These are phyloP conservation scores for Hybognathus amarus DNA, from an alignment of 2,797 vertebrate genomes.

Conservation along the genomic window DNA sequence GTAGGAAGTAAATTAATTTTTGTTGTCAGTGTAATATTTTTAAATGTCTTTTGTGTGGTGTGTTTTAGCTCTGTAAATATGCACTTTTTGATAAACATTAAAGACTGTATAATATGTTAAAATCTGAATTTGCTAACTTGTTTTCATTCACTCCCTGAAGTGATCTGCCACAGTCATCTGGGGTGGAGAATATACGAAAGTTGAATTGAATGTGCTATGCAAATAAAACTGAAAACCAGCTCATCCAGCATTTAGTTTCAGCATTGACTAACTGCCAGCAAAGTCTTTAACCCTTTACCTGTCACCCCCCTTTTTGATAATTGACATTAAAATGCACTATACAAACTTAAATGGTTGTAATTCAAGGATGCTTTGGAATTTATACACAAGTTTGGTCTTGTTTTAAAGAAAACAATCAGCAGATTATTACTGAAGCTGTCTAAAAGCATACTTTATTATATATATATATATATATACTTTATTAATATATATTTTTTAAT, in stretches of 20 bases:
- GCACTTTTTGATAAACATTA: constrained; percentile 31
- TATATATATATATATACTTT: no score
- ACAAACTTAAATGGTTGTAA: no score
- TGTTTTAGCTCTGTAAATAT: constrained; percentile 21
- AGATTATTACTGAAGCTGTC: no score
- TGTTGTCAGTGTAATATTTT: constrained; percentile 3
- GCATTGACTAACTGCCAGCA: not conserved
- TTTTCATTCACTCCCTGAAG: no score
- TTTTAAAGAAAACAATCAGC: no score
- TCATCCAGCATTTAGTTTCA: not conserved
- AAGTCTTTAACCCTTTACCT: no score
- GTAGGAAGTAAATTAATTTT: not conserved
- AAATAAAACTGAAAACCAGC: not conserved
- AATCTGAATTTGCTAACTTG: not conserved
- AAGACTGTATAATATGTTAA: constrained; percentile 4
- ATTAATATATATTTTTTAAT: no score
- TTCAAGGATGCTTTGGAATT: no score
- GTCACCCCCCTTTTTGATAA: no score
- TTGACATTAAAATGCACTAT: no score
- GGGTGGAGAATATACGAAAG: not conserved
- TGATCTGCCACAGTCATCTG: not conserved
- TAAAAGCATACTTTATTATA: no score
- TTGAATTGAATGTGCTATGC: not conserved
- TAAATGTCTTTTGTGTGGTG: not conserved
- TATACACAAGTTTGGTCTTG: no score